Conservation (phyloP, 2,113 vertebrate species). For the Lepisosteus osseus region DNA sequence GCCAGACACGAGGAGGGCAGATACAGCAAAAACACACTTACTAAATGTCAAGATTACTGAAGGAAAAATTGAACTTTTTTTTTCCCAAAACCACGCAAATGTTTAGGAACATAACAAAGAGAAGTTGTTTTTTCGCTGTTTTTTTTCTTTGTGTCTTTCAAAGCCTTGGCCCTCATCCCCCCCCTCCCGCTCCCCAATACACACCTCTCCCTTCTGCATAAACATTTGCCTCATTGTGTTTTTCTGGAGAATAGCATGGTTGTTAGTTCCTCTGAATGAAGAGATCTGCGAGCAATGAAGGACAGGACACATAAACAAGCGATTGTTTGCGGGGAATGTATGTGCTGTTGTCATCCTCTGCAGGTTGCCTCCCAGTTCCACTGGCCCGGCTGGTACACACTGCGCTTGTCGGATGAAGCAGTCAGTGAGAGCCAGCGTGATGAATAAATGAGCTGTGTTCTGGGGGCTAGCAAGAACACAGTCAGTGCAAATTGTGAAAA, state of each 20-base stretch:
- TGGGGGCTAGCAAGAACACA: conserved; percentile 39
- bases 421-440: conserved; percentile 27
- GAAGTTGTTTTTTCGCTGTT: conserved; percentile 31
- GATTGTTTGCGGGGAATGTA: conserved; percentile 52
- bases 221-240: conserved; percentile 54
- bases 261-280: conserved; percentile 56
- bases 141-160: conserved; percentile 39
- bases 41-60: conserved; percentile 21
- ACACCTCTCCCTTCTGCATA: conserved; percentile 1
- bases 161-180: conserved; percentile 15
- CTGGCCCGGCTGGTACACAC: conserved; percentile 50
- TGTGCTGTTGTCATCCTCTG: conserved; percentile 49
- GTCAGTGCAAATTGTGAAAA: conserved; percentile 43
- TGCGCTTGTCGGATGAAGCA: conserved; percentile 19
- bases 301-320: conserved; percentile 51
- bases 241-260: conserved; percentile 46
- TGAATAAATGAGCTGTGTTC: conserved; percentile 50
- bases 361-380: conserved; percentile 55
- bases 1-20: conserved; percentile 18
- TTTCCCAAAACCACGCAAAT: conserved; percentile 31
- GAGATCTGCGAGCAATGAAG: conserved; percentile 39
- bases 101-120: conserved; percentile 44
- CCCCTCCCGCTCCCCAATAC: neutral
- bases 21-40: conserved; percentile 32
- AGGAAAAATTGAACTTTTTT: conserved; percentile 36